Base-by-base conservation (phyloP, 2,888 invertebrate genomes). In the Hirtodrosophila trivittata region DNA sequence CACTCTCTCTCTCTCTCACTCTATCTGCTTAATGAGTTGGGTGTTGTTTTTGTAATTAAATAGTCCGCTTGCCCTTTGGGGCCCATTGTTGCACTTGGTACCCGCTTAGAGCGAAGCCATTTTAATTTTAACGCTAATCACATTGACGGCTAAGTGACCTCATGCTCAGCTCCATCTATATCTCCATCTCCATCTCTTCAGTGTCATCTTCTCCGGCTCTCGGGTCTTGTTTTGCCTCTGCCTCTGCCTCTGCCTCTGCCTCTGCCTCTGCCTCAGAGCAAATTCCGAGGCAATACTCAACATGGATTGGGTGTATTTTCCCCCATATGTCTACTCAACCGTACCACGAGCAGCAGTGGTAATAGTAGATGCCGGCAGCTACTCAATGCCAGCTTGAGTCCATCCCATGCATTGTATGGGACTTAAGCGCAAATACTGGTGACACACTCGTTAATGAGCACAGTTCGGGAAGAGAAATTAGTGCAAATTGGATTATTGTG, bases 81-180 rank as follows among this genome's bases (percentile, higher is more conserved):
- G 33, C 46, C 39, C 42, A 14, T 10, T 55, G 25, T 10, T 32
- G 26, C 55, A 42, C 54, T 41, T 26, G 8, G 25, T 28, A 26
- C 8, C 10, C 41, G 32, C 38, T 54, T 12, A 47, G 13, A 14
- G 30, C 26, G 26, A 54, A 58, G 43, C 16, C 21, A 59, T 52
- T 66, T 59, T 45, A 49, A 66, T 43, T 59, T 59, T 12, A 59
- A 12, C 33, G 38, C 60, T 67, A 59, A 66, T 52, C 66, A 45
- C 52, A 67, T 67, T 52, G 67, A 54, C 33, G 47, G 30, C 52
- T 35, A 52, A 35, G 18, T 49, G 56, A 65, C 52, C 59, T 52
- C 32, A 59, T 35, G 10, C 28, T 3, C 32, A 54, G 43, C 43
- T 39, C 26, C 7, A 3, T 8, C 12, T 32, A 4, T 12, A 10